Conservation (phyloP, 30 jellyfish, hydroid and myxozoan species). For the Aurelia sp. region DNA sequence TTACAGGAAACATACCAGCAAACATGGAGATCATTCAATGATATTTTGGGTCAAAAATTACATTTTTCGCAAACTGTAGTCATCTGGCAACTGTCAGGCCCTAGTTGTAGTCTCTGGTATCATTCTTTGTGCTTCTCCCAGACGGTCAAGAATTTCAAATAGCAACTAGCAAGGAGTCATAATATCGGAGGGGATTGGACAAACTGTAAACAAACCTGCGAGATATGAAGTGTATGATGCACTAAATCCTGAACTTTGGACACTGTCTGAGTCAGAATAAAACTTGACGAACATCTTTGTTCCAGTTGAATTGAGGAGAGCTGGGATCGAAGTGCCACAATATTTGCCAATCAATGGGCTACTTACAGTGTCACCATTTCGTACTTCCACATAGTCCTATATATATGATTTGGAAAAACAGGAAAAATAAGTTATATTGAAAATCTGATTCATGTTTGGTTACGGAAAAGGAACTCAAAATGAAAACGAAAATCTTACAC, state of each 20-base stretch:
- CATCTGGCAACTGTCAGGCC: too few species aligned
- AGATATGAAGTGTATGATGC: constrained; percentile 60
- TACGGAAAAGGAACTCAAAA: too few species aligned
- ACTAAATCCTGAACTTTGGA: constrained; percentile 53
- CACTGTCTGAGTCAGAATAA: constrained; percentile 58
- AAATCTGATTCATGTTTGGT: background rate
- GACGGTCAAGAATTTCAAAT: too few species aligned
- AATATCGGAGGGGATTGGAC: too few species aligned
- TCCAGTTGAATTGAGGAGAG: background rate
- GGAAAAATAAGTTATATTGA: background rate
- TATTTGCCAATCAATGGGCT: constrained; percentile 75
- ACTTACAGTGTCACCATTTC: constrained; percentile 59
- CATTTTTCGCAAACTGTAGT: too few species aligned
- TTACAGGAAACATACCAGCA: too few species aligned
- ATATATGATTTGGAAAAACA: background rate
- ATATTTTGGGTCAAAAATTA: too few species aligned
- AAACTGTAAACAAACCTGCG: constrained; percentile 38
- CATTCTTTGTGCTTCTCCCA: too few species aligned
- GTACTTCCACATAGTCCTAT: constrained; percentile 79
- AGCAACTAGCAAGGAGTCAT: too few species aligned
- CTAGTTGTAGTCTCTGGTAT: too few species aligned
- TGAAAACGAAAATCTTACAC: too few species aligned
- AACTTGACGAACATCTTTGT: constrained; percentile 57
- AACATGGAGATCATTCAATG: too few species aligned
- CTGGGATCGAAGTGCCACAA: constrained; percentile 61